These are phyloP conservation scores for Polyodon spathula DNA, from an alignment of 2,113 vertebrate species.

Conservation along the genomic window DNA sequence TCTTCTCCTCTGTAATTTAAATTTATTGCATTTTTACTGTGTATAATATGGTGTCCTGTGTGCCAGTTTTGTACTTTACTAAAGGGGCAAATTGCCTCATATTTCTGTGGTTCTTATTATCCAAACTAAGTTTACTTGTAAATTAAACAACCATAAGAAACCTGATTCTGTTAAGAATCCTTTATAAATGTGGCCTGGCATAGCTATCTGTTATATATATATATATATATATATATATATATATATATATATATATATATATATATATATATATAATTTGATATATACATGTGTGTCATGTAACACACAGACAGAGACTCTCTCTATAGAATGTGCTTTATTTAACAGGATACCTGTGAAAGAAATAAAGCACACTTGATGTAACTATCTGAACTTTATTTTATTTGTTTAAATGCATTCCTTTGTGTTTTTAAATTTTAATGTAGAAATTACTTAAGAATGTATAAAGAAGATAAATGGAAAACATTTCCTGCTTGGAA, in stretches of 20 bases:
- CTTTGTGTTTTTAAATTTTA: slow-evolving; percentile 7
- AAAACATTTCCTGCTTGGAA: too few relatives aligned
- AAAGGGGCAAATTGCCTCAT: slow-evolving; percentile 80
- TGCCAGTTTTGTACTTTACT: slow-evolving; percentile 99
- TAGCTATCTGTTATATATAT: too few relatives aligned
- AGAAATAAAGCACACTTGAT: slow-evolving; percentile 96
- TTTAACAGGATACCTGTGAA: slow-evolving; percentile 92
- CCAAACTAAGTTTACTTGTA: slow-evolving; percentile 98
- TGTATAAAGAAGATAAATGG: too few relatives aligned
- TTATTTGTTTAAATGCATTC: slow-evolving; percentile 70
- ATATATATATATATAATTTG: slow-evolving; percentile 40
- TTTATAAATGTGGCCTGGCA: slow-evolving; percentile 95
- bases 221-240: slow-evolving; percentile 69
- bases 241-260: slow-evolving; percentile 51
- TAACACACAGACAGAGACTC: too few relatives aligned
- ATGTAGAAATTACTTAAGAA: too few relatives aligned
- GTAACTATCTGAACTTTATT: slow-evolving; percentile 98
- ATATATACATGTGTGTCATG: too few relatives aligned
- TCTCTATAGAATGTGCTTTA: too few relatives aligned
- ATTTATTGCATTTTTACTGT: slow-evolving; percentile 98
- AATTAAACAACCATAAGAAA: slow-evolving; percentile 96
- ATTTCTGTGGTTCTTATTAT: slow-evolving; percentile 88
- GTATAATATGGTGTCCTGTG: slow-evolving; percentile 92
- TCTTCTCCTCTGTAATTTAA: slow-evolving; percentile 85
- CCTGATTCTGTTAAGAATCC: slow-evolving; percentile 99